These are phyloP conservation scores for Steinernema carpocapsae DNA, from an alignment of 2,888 invertebrate genomes.

Conservation along the genomic window DNA sequence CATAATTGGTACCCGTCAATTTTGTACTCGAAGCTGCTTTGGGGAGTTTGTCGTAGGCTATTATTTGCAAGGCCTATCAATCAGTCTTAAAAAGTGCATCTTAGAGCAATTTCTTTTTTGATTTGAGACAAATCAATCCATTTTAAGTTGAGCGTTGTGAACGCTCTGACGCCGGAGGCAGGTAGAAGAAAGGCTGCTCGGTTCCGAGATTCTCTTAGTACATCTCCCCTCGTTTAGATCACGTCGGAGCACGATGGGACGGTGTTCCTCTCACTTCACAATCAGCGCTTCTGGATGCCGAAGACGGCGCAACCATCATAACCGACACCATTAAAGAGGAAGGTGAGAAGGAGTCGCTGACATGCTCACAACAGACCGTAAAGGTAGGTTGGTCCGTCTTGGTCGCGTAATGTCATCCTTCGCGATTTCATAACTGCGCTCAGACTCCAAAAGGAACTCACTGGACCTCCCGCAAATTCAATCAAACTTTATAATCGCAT, in stretches of 20 bases:
- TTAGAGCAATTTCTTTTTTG: neutral
- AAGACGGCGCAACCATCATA: slow-evolving; percentile 66
- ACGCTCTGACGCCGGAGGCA: neutral
- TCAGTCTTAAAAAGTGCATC: neutral
- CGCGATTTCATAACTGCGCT: no score
- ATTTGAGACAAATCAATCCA: neutral
- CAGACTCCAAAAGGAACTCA: no score
- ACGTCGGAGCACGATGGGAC: slow-evolving; percentile 67
- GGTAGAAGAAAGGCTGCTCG: neutral
- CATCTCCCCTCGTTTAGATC: slow-evolving; percentile 53
- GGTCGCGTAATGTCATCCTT: no score
- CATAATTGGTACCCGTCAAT: slow-evolving; percentile 56
- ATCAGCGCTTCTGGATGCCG: slow-evolving; percentile 61
- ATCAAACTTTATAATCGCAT: slow-evolving; percentile 34
- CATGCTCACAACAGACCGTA: slow-evolving; percentile 63
- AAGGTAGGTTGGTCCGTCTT: slow-evolving; percentile 54
- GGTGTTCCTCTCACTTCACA: slow-evolving; percentile 60
- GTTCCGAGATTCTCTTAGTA: no score
- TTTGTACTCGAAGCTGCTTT: neutral
- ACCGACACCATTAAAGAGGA: slow-evolving; percentile 67
- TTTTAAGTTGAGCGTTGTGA: neutral
- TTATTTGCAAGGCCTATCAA: neutral
- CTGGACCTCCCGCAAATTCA: neutral
- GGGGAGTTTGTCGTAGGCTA: slow-evolving; percentile 26
- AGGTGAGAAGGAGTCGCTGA: slow-evolving; percentile 59